Conservation (phyloP, 2,888 invertebrate species). For the Cerceris rybyensis region DNA sequence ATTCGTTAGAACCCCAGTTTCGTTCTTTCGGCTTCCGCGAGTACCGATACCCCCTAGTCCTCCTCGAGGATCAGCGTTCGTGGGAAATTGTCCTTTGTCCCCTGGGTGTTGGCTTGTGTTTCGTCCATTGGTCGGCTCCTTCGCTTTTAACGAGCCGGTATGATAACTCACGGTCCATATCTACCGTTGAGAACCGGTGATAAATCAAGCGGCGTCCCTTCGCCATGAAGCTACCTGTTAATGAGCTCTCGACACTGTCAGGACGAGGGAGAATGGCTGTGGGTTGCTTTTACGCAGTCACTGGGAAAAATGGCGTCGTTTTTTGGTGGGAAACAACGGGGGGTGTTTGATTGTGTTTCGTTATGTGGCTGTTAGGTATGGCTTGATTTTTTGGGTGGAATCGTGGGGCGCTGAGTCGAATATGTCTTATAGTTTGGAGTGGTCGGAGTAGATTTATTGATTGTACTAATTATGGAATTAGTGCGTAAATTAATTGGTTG, state of each 20-base stretch:
- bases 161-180: conserved; percentile 55
- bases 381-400: no score
- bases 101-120: conserved; percentile 5
- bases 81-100: conserved; percentile 46
- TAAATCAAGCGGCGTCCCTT: conserved; percentile 61
- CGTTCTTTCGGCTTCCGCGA: conserved; percentile 8
- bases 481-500: no score
- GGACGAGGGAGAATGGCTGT: not conserved
- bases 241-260: conserved; percentile 42
- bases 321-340: no score
- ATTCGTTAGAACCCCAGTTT: conserved; percentile 12
- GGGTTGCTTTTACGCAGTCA: no score
- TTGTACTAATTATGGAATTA: no score
- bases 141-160: conserved; percentile 53
- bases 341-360: no score
- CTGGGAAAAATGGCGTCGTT: no score
- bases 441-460: no score
- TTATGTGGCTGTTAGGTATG: no score
- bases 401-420: no score
- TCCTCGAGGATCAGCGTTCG: conserved; percentile 18
- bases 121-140: conserved; percentile 16
- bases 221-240: conserved; percentile 31
- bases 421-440: no score
- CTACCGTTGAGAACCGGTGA: conserved; percentile 52
- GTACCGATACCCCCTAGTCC: conserved; percentile 1